Base-by-base conservation (phyloP, 2,797 vertebrate species). In the Delichon dasypus region DNA sequence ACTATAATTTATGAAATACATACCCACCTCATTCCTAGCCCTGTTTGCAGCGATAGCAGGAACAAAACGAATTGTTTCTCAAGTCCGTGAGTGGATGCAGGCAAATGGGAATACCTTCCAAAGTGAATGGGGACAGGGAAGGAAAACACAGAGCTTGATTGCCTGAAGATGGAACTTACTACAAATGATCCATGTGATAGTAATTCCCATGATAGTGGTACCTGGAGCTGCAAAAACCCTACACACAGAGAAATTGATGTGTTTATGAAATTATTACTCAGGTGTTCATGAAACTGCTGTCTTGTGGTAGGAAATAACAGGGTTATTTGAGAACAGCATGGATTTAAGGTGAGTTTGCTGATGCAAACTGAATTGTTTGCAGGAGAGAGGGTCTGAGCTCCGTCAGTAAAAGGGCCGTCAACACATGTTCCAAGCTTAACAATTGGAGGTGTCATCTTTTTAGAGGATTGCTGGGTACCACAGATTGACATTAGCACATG, bases 331-430 rank as follows among this genome's bases (percentile, higher is more conserved):
- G 58, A 81, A 34, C 44, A 88, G 26, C 11, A 1, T 11, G 36
- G 47, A 44, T 88, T 91, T 91, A 75, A 70, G 58, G 48, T 90
- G 60, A 74, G 58, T 86, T 78, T 94, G 58, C 81, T 91, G 34
- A 60, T 77, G 54, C 26, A 34, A 65, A 54, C 50, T 16, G 27
- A 89, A 19, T 66, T 84, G 70, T 93, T 94, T 81, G 47, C 79
- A 64, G 67, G 79, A 65, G 58, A 76, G 27, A 32, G 18, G 47
- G 11, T 55, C 30, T 83, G 82, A 70, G 23, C 70, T 91, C 72
- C n/a, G 54, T 78, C 58, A 86, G 48, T 76, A 84, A 44, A 90
- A 76, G 1, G 7, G 21, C 47, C 84, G 7, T 60, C 53, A 58
- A 11, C 16, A 22, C 10, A 2, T 54, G 15, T 44, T 83, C 79